Evolutionary conservation across 92 coral and sea anemone genomes (phyloP).

Genomic region (Zoanthus solanderi): DNA sequence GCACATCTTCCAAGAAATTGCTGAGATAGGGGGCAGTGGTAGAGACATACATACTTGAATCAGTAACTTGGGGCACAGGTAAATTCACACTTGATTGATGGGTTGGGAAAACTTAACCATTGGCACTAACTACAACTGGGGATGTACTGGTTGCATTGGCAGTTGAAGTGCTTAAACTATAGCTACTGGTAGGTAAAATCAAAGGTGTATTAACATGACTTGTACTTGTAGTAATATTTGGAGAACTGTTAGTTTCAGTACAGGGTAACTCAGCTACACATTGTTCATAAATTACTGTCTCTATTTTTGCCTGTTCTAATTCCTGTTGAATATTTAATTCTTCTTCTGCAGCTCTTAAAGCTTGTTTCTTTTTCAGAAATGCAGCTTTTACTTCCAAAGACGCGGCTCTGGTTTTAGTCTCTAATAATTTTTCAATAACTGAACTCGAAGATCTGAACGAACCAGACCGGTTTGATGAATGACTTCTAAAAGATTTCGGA

Average conservation of each 20-base stretch:
- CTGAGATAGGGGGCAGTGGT: background rate
- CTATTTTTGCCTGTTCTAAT: slow-evolving; percentile 71
- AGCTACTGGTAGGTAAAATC: background rate
- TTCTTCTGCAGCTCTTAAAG: slow-evolving; percentile 63
- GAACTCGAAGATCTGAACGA: slow-evolving; percentile 40
- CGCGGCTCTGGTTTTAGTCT: slow-evolving; percentile 64
- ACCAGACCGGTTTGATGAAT: background rate
- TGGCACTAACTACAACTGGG: background rate
- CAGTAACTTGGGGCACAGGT: background rate
- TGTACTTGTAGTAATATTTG: background rate
- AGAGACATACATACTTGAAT: slow-evolving; percentile 6
- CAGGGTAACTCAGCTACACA: slow-evolving; percentile 39
- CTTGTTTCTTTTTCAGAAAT: slow-evolving; percentile 61
- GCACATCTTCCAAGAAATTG: background rate
- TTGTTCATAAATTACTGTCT: slow-evolving; percentile 69
- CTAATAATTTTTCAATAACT: slow-evolving; percentile 45
- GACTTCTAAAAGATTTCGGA: slow-evolving; percentile 2
- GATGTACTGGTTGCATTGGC: background rate
- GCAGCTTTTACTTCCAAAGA: slow-evolving; percentile 55
- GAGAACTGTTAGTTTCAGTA: slow-evolving; percentile 21
- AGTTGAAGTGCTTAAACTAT: background rate
- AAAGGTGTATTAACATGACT: slow-evolving; percentile 1
- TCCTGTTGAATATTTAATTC: slow-evolving; percentile 61
- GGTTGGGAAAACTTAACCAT: background rate
- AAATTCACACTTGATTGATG: background rate